Conservation (phyloP, 2,888 invertebrate species). For the Trichopoda pennipes region DNA sequence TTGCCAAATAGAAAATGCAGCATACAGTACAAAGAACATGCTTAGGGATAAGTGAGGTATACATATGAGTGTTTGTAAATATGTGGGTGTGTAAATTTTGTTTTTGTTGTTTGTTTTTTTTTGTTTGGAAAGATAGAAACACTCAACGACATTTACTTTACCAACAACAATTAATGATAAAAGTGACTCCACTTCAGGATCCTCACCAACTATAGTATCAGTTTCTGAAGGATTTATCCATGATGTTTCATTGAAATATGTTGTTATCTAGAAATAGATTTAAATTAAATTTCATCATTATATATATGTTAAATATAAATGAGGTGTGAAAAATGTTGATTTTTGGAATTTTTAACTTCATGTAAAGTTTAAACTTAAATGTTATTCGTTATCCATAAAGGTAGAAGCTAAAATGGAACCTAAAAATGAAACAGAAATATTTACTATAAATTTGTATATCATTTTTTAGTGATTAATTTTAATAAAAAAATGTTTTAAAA, state of each 20-base stretch:
- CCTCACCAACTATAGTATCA: slow-evolving; percentile 83
- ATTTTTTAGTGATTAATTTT: too few species aligned
- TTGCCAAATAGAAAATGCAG: slow-evolving; percentile 30
- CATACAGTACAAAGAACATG: slow-evolving; percentile 26
- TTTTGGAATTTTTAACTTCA: neutral
- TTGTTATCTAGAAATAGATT: slow-evolving; percentile 77
- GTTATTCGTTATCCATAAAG: too few species aligned
- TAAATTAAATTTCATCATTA: slow-evolving; percentile 2
- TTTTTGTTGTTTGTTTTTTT: neutral
- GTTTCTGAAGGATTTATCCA: slow-evolving; percentile 80
- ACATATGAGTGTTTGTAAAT: neutral
- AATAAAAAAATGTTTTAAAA: too few species aligned
- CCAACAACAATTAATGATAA: slow-evolving; percentile 91
- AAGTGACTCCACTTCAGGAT: slow-evolving; percentile 89
- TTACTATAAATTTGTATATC: too few species aligned
- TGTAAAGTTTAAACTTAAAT: too few species aligned
- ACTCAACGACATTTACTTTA: slow-evolving; percentile 82
- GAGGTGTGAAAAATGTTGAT: neutral
- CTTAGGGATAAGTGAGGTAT: neutral
- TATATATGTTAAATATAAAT: neutral
- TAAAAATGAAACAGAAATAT: too few species aligned
- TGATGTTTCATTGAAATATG: slow-evolving; percentile 80
- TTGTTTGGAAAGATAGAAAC: slow-evolving; percentile 69
- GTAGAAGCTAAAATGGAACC: too few species aligned
- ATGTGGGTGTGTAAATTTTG: neutral